Base-by-base conservation (phyloP, 1,140 invertebrate species). In the Helicoverpa armigera region DNA sequence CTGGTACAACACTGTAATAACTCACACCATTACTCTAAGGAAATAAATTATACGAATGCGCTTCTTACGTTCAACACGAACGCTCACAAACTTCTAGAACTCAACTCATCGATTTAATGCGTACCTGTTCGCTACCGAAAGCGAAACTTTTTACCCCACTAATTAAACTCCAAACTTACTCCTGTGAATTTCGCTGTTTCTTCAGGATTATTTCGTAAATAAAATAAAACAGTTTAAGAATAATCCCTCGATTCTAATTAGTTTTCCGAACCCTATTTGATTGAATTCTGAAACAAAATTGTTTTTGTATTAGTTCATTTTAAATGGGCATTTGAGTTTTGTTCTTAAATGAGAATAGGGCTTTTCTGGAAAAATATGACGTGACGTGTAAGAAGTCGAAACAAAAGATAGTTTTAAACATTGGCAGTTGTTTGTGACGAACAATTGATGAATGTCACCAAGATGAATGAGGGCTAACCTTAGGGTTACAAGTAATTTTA, bases 401-500 rank as follows among this genome's bases (percentile, higher is more conserved):
- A 61, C 29, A 50, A 14, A 65, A 43, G 5, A 18, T n/a, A 67
- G 18, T 18, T 14, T 43, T 11, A 23, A 13, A 14, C 23, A 51
- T 67, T 29, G 61, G 69, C 35, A 67, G 80, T 54, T 18, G 61
- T 84, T 84, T 75, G 23, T 87, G 83, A 82, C 67, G 81, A 82
- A 81, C 81, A 61, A 84, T 87, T 85, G 83, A 84, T 85, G 81
- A 82, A 85, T 86, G 80, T 77, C 35, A 69, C 69, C 84, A 87
- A 87, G 83, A 87, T 82, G 81, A 82, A 87, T 85, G 86, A 73
- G 73, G 61, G 48, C 43, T 80, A 73, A 86, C 83, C 83, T 86
- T 67, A 29, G 72, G 86, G 86, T 83, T 85, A 86, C 80, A 82
- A 85, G 82, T 86, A 88, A 88, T 88, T 88, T 85, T 81, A 82